Evolutionary conservation across 2,797 vertebrate genomes (phyloP), one percentile per base, ranked within the genome.

Genomic region (Salmo trutta): DNA sequence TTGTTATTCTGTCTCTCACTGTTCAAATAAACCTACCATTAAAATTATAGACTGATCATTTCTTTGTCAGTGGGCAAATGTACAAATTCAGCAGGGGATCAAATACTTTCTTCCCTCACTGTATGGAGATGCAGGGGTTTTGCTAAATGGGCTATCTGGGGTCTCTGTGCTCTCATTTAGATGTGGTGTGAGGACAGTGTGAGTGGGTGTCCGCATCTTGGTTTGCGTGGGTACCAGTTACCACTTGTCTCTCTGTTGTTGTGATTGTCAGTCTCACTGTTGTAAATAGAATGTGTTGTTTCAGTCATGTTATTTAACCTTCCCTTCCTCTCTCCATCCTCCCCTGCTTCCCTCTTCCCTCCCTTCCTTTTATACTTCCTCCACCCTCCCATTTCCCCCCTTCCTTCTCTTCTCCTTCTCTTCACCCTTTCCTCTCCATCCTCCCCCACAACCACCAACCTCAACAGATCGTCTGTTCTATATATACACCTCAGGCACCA

Each of bases 401-500:
- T 1, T 70, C 51, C 15, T 21, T 70, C 41, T 17, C 21, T 51
- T 52, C 33, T 14, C 2, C 7, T 21, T 15, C 17, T 19, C n/a
- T 10, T 15, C 17, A 7, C 15, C 16, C 62, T 52, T 24, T 17
- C 31, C 4, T 52, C 21, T 71, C 36, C 29, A 41, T 65, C 70
- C 51, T 72, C 19, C 83, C 84, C 19, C 81, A 59, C 17, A 17
- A 59, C 54, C 15, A 5, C 21, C 56, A 62, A 41, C 24, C 67
- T 77, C 74, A 83, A 24, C 89, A 97, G 96, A 96, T 81, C 94
- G 93, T 0, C 93, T 97, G 54, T 97, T 98, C 92, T 98, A 97
- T 72, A 97, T 98, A 89, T 98, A 97, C 85, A 97, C 96, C 0
- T 98, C 97, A 0, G 97, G 97, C 33, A 98, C 96, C 16, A 97